Base-by-base conservation (phyloP, 2,888 invertebrate genomes). In the Germaria angustata region DNA sequence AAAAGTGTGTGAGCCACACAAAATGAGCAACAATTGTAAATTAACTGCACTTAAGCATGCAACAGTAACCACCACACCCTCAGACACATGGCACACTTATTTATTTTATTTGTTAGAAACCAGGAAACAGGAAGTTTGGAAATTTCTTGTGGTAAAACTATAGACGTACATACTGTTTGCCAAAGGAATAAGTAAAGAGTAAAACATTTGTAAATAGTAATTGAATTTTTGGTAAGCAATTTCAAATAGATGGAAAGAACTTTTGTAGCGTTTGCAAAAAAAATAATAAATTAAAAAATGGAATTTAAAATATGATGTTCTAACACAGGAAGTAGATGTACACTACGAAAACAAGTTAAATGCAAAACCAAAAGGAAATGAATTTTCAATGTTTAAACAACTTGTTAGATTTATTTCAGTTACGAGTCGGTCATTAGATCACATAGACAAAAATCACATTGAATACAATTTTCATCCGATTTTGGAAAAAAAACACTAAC, bases 21-120 rank as follows among this genome's bases (percentile, higher is more conserved):
- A 73, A 71, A 39, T 65, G 57, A 71, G 69, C 75, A 80, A 76
- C 69, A 80, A 80, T 69, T 76, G 80, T 36, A 80, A 75, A 75
- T 69, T 80, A 80, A 80, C 75, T 80, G 41, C 63, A 69, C 28
- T 69, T 75, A 65, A 76, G 75, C 75, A 75, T 57, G 69, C 61
- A 65, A 69, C 46, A 46, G 39, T 63, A 68, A 53, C 34, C n/a
- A 34, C 6, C 51, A 39, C 17, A 51, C 22, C 24, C n/a, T 3
- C 49, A 51, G 2, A 17, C n/a, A 32, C 9, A 32, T 22, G 22
- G 6, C 36, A 5, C 20, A 13, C 3, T 44, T 65, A 3, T 53
- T 22, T 39, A 39, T n/a, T 63, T 55, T 57, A 9, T 20, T 53
- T 20, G 49, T 5, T 8, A 32, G 34, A 36, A 34, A 61, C 59